Evolutionary conservation across 2,888 invertebrate genomes (phyloP).

Genomic region (Platycheirus rosarum): DNA sequence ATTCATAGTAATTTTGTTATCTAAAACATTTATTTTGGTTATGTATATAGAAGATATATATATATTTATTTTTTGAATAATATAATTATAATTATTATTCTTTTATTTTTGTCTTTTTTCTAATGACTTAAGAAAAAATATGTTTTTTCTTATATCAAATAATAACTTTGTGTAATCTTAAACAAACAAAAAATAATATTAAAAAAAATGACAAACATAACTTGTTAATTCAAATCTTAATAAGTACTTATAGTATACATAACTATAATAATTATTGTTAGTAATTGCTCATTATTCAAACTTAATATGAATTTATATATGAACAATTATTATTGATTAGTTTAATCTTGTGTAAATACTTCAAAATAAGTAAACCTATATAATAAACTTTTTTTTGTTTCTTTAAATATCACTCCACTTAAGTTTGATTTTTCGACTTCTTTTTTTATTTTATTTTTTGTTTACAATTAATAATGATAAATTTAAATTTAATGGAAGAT

Average conservation of each 20-base stretch:
- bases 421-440: constrained; percentile 44
- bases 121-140: constrained; percentile 22
- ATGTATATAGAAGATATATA: constrained; percentile 59
- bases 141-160: constrained; percentile 1
- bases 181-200: background rate
- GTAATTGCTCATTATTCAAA: background rate
- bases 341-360: constrained; percentile 33
- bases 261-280: background rate
- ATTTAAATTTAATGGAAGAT: constrained; percentile 51
- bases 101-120: constrained; percentile 21
- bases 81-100: constrained; percentile 30
- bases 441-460: constrained; percentile 6
- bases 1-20: constrained; percentile 19
- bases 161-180: background rate
- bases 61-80: constrained; percentile 42
- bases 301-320: constrained; percentile 15
- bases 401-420: constrained; percentile 69
- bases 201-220: constrained; percentile 51
- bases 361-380: constrained; percentile 59
- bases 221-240: constrained; percentile 43
- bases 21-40: constrained; percentile 69
- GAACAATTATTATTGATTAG: constrained; percentile 10
- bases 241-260: background rate
- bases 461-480: constrained; percentile 24
- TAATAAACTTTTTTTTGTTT: constrained; percentile 35